These are phyloP conservation scores for Drosophila buzzatii DNA, from an alignment of 2,888 invertebrate genomes.

Conservation along the genomic window DNA sequence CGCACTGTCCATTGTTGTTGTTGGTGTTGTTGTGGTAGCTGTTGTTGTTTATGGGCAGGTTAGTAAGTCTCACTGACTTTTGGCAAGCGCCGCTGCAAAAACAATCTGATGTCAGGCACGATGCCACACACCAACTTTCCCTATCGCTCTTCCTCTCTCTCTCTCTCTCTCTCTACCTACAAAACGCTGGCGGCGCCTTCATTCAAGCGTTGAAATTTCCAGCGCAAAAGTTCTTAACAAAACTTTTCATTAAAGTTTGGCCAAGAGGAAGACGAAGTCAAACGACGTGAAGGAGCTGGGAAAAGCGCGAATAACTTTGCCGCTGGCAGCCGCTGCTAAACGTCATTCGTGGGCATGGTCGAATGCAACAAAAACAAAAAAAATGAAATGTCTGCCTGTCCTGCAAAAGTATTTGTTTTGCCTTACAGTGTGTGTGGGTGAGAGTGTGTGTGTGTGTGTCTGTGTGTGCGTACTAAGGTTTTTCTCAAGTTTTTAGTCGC, in stretches of 20 bases:
- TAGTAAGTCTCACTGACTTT: slow-evolving; percentile 68
- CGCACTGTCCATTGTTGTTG: slow-evolving; percentile 7
- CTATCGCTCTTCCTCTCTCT: neutral
- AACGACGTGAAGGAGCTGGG: slow-evolving; percentile 26
- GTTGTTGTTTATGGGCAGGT: slow-evolving; percentile 59
- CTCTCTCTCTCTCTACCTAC: neutral
- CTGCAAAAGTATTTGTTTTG: slow-evolving; percentile 64
- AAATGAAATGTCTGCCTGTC: slow-evolving; percentile 37
- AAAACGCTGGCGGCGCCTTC: slow-evolving; percentile 38
- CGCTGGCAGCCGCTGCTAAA: slow-evolving; percentile 73
- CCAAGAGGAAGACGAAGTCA: slow-evolving; percentile 53
- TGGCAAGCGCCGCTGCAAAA: slow-evolving; percentile 62
- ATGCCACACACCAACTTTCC: slow-evolving; percentile 16
- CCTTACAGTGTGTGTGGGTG: slow-evolving; percentile 14
- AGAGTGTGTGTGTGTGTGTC: slow-evolving; percentile 13
- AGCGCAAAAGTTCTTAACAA: slow-evolving; percentile 77
- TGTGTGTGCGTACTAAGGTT: slow-evolving; percentile 58
- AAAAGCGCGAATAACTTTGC: slow-evolving; percentile 69
- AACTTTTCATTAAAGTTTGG: slow-evolving; percentile 81
- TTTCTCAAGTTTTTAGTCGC: slow-evolving; percentile 83
- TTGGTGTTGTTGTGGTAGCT: slow-evolving; percentile 20
- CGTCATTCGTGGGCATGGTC: slow-evolving; percentile 74
- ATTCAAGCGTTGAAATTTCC: slow-evolving; percentile 78
- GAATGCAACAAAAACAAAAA: slow-evolving; percentile 49
- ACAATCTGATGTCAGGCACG: slow-evolving; percentile 71